phyloP scores from a whole-genome alignment of 2,113 vertebrate species.

The Toxotes jaculatrix region DNA sequence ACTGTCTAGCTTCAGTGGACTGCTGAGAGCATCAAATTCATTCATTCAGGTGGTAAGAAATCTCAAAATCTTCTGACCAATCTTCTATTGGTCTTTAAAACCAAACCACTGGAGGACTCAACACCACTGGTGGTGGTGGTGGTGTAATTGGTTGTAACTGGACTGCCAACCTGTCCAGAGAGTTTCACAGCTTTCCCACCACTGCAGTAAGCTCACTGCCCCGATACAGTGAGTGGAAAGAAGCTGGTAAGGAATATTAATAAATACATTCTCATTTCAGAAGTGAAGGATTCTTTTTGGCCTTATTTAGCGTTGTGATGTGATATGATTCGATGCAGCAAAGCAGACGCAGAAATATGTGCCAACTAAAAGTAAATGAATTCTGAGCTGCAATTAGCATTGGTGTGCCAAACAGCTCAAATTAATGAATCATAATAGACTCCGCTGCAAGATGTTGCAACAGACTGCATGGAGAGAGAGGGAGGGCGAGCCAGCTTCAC shows the following conservation, averaged over 20 bases:
- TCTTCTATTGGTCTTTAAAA: background rate
- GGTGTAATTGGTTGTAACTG: background rate
- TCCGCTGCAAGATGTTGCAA: constrained; percentile 33
- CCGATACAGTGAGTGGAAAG: background rate
- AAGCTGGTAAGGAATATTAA: background rate
- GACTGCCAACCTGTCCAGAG: background rate
- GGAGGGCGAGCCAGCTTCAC: background rate
- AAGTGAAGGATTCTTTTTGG: constrained; percentile 2
- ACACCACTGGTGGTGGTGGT: background rate
- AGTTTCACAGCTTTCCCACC: background rate
- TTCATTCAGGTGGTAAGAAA: no score
- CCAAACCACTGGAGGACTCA: background rate
- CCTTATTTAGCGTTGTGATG: constrained; percentile 22
- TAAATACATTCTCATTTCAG: background rate
- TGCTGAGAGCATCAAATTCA: background rate
- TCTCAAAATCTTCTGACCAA: background rate
- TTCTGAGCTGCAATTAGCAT: constrained; percentile 54
- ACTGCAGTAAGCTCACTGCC: background rate
- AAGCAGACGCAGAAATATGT: constrained; percentile 38
- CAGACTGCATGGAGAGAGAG: constrained; percentile 12
- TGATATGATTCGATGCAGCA: constrained; percentile 43
- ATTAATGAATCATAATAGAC: constrained; percentile 61
- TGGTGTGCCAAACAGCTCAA: constrained; percentile 40
- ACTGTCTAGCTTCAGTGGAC: background rate
- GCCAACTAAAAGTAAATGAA: constrained; percentile 48